phyloP scores from a whole-genome alignment of 2,113 vertebrate species.

The Prochilodus magdalenae region DNA sequence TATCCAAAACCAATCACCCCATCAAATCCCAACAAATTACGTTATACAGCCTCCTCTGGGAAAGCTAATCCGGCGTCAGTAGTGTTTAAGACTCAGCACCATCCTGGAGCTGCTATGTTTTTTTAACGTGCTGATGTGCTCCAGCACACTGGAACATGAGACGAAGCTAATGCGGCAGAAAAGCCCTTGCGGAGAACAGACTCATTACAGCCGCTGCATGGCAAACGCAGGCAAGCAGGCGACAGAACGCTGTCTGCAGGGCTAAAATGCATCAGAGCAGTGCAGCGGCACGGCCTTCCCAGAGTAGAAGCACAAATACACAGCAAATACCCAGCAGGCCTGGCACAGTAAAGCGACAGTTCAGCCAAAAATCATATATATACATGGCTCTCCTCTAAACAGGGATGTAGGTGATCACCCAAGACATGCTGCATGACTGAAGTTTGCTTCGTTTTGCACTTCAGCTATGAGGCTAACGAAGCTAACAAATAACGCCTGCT shows the following conservation, averaged over 20 bases:
- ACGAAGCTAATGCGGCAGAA: constrained; percentile 11
- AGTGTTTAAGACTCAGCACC: not conserved
- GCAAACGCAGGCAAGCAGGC: not conserved
- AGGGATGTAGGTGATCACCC: no score
- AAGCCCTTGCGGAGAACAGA: not conserved
- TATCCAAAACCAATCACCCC: not conserved
- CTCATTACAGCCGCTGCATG: not conserved
- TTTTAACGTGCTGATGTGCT: not conserved
- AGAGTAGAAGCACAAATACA: not conserved
- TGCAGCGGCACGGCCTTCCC: not conserved
- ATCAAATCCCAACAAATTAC: not conserved
- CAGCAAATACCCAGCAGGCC: constrained; percentile 43
- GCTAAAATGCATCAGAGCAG: not conserved
- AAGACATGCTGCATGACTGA: not conserved
- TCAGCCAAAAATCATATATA: not conserved
- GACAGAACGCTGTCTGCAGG: constrained; percentile 2
- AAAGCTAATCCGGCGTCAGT: not conserved
- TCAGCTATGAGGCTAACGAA: no score
- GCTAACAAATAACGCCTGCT: no score
- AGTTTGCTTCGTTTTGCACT: not conserved
- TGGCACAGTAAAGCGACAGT: not conserved
- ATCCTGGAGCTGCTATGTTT: not conserved
- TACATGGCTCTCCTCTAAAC: no score
- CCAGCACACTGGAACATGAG: not conserved
- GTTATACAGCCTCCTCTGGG: not conserved